Evolutionary conservation across 2,113 vertebrate genomes (phyloP).

Genomic region (Clarias batrachus): DNA sequence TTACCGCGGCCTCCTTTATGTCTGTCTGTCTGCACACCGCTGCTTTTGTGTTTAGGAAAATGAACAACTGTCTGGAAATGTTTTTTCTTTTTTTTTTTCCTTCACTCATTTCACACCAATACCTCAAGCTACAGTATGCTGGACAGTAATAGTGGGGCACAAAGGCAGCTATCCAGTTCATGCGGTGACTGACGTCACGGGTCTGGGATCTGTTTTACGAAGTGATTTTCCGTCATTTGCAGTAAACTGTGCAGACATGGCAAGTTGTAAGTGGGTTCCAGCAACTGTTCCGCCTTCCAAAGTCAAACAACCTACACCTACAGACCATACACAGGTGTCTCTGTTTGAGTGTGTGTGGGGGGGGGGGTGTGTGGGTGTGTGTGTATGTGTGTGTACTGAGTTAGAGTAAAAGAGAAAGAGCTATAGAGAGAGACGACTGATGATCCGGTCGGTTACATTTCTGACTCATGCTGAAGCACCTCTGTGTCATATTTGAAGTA

Average conservation of each 20-base stretch:
- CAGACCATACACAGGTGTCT: neutral
- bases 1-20: slow-evolving; percentile 16
- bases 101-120: neutral
- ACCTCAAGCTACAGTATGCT: slow-evolving; percentile 37
- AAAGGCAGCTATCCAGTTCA: slow-evolving; percentile 51
- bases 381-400: neutral
- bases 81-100: too few species aligned
- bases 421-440: slow-evolving; percentile 23
- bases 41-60: neutral
- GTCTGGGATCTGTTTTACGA: slow-evolving; percentile 57
- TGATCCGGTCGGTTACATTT: neutral
- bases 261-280: slow-evolving; percentile 16
- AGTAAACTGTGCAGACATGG: slow-evolving; percentile 27
- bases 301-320: slow-evolving; percentile 1
- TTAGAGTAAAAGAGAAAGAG: neutral
- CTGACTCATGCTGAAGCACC: slow-evolving; percentile 59
- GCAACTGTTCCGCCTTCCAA: neutral
- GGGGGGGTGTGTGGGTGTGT: neutral
- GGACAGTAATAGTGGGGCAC: slow-evolving; percentile 55
- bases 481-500: slow-evolving; percentile 54
- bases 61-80: slow-evolving; percentile 5
- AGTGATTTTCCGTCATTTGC: slow-evolving; percentile 45
- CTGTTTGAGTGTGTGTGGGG: neutral
- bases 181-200: slow-evolving; percentile 58
- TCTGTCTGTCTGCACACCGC: neutral